A percentile compares a stretch with the other conserved stretches of the same genome.
Conservation (phyloP, 2,797 vertebrate genomes). For the Hyperoplus immaculatus region DNA sequence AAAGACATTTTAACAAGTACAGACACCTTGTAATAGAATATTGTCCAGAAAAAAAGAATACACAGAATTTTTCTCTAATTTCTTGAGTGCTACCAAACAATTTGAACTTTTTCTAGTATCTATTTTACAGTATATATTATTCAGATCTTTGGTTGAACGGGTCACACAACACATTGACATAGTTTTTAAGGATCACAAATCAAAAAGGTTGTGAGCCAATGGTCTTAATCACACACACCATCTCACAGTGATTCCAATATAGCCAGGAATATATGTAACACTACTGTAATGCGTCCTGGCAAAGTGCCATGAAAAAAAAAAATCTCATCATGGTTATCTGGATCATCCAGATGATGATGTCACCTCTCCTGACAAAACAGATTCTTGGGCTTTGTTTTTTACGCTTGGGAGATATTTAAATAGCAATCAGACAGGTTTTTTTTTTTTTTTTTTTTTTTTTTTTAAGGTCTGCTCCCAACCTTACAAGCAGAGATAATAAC, state of each 20-base stretch:
- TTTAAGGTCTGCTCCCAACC: neutral
- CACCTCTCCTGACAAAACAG: neutral
- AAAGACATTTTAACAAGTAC: no score
- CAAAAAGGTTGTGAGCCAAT: neutral
- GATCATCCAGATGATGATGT: neutral
- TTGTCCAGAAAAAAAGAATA: no score
- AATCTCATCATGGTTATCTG: no score
- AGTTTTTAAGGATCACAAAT: neutral
- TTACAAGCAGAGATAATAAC: slow-evolving; percentile 45
- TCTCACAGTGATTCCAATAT: neutral
- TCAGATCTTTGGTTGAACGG: neutral
- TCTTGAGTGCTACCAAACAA: neutral
- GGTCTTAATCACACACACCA: neutral
- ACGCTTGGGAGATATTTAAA: neutral
- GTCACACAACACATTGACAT: neutral
- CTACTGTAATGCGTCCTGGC: neutral
- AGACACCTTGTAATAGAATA: no score
- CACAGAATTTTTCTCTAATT: no score
- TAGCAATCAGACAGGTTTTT: neutral
- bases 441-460: neutral
- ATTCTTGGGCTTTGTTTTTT: slow-evolving; percentile 2
- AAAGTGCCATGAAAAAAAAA: neutral
- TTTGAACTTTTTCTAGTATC: neutral
- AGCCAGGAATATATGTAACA: neutral
- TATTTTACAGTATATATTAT: neutral